These are phyloP conservation scores for Podilymbus podiceps DNA, from an alignment of 2,113 vertebrate species.

Conservation along the genomic window DNA sequence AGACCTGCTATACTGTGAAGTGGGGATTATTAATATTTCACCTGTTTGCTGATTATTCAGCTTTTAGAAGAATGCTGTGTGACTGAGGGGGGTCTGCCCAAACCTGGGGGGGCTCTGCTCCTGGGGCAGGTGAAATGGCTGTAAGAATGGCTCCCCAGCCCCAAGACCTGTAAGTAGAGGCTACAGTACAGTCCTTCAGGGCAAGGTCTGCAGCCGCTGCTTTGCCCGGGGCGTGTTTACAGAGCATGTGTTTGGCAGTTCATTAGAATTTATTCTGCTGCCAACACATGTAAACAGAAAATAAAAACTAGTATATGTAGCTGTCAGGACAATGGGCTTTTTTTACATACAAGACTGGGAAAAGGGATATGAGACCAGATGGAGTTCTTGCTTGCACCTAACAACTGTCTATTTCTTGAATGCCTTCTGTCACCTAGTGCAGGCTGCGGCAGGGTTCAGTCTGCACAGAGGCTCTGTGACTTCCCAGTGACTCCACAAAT, in stretches of 20 bases:
- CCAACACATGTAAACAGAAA: neutral
- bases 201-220: neutral
- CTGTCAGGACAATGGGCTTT: neutral
- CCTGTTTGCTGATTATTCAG: fast-evolving
- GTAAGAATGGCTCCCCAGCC: neutral
- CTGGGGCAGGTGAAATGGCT: neutral
- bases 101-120: neutral
- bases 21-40: neutral
- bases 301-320: neutral
- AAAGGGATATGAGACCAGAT: neutral
- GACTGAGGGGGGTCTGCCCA: fast-evolving
- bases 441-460: neutral
- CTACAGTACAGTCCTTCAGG: neutral
- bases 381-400: neutral
- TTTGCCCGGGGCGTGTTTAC: neutral
- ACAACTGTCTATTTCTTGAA: neutral
- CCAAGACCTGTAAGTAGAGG: fast-evolving
- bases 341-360: neutral
- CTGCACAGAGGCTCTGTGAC: neutral
- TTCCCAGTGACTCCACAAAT: neutral
- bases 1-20: neutral
- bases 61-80: neutral
- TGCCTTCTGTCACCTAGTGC: neutral
- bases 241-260: neutral
- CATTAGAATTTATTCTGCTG: neutral